Base-by-base conservation (phyloP, 2,888 invertebrate species). In the Apodemia mormo region DNA sequence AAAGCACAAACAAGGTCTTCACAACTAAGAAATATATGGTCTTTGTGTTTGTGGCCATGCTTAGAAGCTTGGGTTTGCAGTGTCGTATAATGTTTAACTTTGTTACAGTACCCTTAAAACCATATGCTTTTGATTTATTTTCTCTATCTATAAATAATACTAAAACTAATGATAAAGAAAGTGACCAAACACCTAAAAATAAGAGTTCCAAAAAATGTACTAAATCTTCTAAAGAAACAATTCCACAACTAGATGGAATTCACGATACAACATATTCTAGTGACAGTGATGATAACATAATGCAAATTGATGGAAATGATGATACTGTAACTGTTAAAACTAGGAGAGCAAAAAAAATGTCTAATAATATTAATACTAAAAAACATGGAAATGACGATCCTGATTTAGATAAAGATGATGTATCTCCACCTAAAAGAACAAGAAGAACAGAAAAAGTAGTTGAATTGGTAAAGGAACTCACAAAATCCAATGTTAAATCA, bases 51-150 rank as follows among this genome's bases (percentile, higher is more conserved):
- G 93, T 98, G 52, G 94, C 95, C 37, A 93, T 97, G 79, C 85
- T 97, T 66, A 94, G 98, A 81, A 95, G 96, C 58, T 93, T 98
- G 76, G 98, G 98, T 0, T 90, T 98, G 71, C 96, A 97, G 81
- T 96, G 96, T 78, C 94, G 99, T 67, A 86, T 99, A 49, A 95
- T 98, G 73, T 92, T 97, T 67, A 97, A 97, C 75, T 94, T 98
- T 78, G 95, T 96, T 78, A 96, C 97, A 2, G 90, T 97, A 70
- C 95, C 97, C 0, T 84, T 97, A 71, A 96, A 95, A 84, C 96
- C 97, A 43, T 93, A 94, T 5, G 87, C 85, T 70, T 94, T 94
- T 68, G 95, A 96, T 78, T 87, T 97, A 67, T 94, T 94, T 83
- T 94, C 95, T 9, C 84, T 96, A 58, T 94, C 95, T 72, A 14